phyloP scores from a whole-genome alignment of 2,888 invertebrate genomes.

The Teleiodes luculella region DNA sequence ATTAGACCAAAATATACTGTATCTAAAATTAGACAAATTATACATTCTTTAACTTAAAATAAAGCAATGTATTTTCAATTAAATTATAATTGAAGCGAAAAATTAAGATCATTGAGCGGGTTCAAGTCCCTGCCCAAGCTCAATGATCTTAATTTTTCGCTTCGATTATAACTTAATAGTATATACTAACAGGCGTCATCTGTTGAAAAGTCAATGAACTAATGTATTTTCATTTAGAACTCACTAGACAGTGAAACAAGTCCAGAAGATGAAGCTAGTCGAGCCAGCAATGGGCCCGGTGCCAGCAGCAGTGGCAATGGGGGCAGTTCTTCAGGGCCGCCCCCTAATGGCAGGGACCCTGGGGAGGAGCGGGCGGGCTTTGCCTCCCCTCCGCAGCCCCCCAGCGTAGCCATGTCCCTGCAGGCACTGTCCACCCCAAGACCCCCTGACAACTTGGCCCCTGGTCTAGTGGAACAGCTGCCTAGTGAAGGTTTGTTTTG shows the following conservation, averaged over 20 bases:
- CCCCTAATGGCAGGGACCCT: background rate
- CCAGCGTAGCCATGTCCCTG: conserved; percentile 80
- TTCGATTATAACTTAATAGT: too few species aligned
- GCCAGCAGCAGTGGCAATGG: conserved; percentile 46
- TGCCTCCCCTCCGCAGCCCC: conserved; percentile 46
- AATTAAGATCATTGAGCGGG: too few species aligned
- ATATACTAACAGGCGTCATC: too few species aligned
- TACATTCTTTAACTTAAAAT: too few species aligned
- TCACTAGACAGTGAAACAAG: conserved; percentile 70
- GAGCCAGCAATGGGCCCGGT: conserved; percentile 55
- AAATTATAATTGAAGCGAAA: background rate
- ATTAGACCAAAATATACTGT: too few species aligned
- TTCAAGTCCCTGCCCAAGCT: too few species aligned
- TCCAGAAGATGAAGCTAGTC: conserved; percentile 65
- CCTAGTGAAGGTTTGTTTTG: conserved; percentile 83
- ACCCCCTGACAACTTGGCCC: conserved; percentile 78
- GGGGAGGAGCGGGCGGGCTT: conserved; percentile 6
- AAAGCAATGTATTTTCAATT: too few species aligned
- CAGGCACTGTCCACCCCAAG: conserved; percentile 79
- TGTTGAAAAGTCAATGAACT: too few species aligned
- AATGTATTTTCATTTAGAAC: conserved; percentile 41
- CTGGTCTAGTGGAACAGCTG: conserved; percentile 82
- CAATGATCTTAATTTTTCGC: too few species aligned
- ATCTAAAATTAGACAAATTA: too few species aligned
- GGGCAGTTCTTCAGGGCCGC: conserved; percentile 23